phyloP scores from a whole-genome alignment of 2,888 invertebrate genomes.

The Agrotis ipsilon region DNA sequence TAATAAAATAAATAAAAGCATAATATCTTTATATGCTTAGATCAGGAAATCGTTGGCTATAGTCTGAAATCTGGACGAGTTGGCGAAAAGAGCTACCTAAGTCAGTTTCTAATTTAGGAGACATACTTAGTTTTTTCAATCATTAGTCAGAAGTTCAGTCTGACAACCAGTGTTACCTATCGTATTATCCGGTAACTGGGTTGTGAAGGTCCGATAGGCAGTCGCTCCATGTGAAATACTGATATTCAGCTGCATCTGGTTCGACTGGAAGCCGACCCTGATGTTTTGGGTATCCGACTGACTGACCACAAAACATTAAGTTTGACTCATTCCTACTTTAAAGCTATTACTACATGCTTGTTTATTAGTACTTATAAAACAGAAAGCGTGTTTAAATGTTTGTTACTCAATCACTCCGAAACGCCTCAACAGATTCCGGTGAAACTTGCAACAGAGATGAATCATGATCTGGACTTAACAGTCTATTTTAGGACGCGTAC shows the following conservation, averaged over 20 bases:
- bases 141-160: no score
- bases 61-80: background rate
- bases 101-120: background rate
- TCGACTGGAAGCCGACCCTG: no score
- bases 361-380: slow-evolving; percentile 42
- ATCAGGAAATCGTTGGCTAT: background rate
- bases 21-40: background rate
- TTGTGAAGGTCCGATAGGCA: no score
- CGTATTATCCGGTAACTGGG: no score
- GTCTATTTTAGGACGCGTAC: slow-evolving; percentile 35
- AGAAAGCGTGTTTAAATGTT: slow-evolving; percentile 57
- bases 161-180: no score
- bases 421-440: slow-evolving; percentile 55
- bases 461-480: slow-evolving; percentile 35
- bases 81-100: background rate
- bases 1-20: no score
- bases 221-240: no score
- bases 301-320: background rate
- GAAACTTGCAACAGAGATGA: slow-evolving; percentile 49
- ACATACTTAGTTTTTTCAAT: background rate
- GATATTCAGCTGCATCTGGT: no score
- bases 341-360: slow-evolving; percentile 6
- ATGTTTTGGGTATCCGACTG: background rate
- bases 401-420: slow-evolving; percentile 57
- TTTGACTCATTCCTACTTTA: background rate